A percentile compares a stretch with the other conserved stretches of the same genome.
phyloP scores from a whole-genome alignment of 2,888 invertebrate species.

The Abrostola tripartita region DNA sequence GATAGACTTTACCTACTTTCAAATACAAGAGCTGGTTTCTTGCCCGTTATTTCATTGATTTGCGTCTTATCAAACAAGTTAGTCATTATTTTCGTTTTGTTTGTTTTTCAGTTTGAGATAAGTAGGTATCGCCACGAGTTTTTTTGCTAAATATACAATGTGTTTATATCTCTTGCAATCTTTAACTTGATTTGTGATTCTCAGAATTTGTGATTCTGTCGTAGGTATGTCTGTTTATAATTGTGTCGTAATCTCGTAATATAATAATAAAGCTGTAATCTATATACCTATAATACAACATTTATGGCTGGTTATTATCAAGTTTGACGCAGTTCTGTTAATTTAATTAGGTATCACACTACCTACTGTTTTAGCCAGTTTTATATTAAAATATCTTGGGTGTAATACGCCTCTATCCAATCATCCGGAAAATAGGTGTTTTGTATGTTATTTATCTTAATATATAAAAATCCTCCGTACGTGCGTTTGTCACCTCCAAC shows the following conservation, averaged over 20 bases:
- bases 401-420: too few species aligned
- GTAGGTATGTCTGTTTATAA: constrained; percentile 2
- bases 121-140: constrained; percentile 24
- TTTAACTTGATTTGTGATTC: constrained; percentile 25
- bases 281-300: too few species aligned
- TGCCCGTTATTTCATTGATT: constrained; percentile 11
- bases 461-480: too few species aligned
- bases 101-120: constrained; percentile 28
- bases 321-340: too few species aligned
- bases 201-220: constrained; percentile 24
- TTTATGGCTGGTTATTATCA: too few species aligned
- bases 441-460: too few species aligned
- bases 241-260: constrained; percentile 5
- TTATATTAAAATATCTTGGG: too few species aligned
- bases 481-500: too few species aligned
- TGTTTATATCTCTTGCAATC: constrained; percentile 27
- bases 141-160: constrained; percentile 26
- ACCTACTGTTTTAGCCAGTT: too few species aligned
- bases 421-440: too few species aligned
- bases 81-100: constrained; percentile 25
- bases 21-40: neutral
- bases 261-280: neutral
- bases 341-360: too few species aligned
- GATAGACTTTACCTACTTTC: too few species aligned
- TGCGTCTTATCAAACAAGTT: constrained; percentile 8